A percentile compares a stretch with the other conserved stretches of the same genome.
Evolutionary conservation across 2,797 vertebrate genomes (phyloP).

Genomic region (Heteromormyrus szaboi): DNA sequence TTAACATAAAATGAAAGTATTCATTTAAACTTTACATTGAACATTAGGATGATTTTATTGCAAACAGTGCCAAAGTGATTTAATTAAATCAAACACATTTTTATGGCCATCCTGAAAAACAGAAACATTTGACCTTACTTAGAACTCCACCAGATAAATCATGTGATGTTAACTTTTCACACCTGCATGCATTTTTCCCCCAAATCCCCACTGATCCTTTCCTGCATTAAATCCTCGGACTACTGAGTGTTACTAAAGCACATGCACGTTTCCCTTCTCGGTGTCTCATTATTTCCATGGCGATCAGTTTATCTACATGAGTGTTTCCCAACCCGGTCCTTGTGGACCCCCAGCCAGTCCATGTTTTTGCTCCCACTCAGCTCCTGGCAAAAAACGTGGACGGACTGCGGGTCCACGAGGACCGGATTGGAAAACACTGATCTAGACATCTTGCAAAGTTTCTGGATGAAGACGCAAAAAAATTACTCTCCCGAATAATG

Average conservation of each 20-base stretch:
- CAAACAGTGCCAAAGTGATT: background rate
- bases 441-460: slow-evolving; percentile 41
- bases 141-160: background rate
- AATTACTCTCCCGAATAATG: background rate
- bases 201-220: slow-evolving; percentile 55
- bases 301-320: slow-evolving; percentile 39
- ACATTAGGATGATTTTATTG: background rate
- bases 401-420: background rate
- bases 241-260: slow-evolving; percentile 76
- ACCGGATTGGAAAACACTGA: slow-evolving; percentile 43
- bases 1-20: background rate
- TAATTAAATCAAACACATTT: background rate
- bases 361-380: background rate
- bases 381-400: background rate
- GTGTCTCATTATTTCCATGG: slow-evolving; percentile 58
- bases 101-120: background rate
- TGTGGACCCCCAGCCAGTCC: background rate
- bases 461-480: background rate
- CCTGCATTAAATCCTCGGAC: slow-evolving; percentile 65
- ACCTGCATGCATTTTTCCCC: slow-evolving; percentile 68
- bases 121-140: background rate
- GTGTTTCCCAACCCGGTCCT: background rate
- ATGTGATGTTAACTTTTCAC: slow-evolving; percentile 56
- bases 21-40: background rate
- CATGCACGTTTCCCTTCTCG: slow-evolving; percentile 61